phyloP scores from a whole-genome alignment of 2,888 invertebrate species.

The Andrena fulva region DNA sequence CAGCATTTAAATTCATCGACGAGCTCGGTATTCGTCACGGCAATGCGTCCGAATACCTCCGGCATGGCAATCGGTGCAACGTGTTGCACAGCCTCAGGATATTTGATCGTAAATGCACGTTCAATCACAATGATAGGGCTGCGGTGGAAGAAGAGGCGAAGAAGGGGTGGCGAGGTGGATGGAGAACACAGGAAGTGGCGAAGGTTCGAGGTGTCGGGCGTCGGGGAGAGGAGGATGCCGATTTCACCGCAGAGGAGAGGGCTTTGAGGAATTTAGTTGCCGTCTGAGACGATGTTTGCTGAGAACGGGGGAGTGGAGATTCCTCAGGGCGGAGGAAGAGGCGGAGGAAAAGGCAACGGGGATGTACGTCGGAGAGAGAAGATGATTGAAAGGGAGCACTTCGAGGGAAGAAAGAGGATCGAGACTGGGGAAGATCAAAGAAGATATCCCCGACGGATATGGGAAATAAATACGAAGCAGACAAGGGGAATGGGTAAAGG shows the following conservation, averaged over 20 bases:
- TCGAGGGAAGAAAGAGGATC: not conserved
- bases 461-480: not conserved
- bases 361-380: not conserved
- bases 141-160: not conserved
- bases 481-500: not conserved
- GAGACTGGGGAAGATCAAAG: not conserved
- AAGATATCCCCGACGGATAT: not conserved
- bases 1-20: conserved; percentile 4
- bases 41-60: conserved; percentile 29
- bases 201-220: conserved; percentile 8
- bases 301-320: not conserved
- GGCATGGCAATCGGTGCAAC: conserved; percentile 45
- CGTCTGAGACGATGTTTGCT: conserved; percentile 7
- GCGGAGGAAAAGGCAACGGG: not conserved
- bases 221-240: conserved; percentile 9
- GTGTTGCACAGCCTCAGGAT: conserved; percentile 72
- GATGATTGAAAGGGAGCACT: conserved; percentile 9
- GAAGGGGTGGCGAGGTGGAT: not conserved
- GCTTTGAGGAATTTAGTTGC: conserved; percentile 30
- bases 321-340: not conserved
- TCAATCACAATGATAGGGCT: conserved; percentile 79
- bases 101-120: conserved; percentile 77
- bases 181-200: not conserved
- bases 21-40: conserved; percentile 6
- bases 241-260: conserved; percentile 15